These are phyloP conservation scores for Notospermus geniculatus DNA, from an alignment of 1,140 invertebrate genomes.

Conservation along the genomic window DNA sequence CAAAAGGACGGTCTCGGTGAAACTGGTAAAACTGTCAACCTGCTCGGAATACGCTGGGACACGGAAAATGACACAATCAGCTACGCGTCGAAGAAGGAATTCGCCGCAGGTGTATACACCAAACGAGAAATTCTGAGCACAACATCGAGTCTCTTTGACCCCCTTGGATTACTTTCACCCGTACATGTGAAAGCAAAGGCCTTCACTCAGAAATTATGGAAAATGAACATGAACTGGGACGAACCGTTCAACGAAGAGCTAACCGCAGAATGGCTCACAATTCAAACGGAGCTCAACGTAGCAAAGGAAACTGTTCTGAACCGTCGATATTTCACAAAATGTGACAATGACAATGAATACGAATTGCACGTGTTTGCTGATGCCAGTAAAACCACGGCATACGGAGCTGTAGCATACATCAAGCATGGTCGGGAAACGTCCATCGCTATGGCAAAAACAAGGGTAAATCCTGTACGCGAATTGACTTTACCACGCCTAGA, in stretches of 20 bases:
- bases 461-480: too few species aligned
- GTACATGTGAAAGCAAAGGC: constrained; percentile 50
- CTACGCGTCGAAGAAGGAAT: background rate
- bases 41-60: constrained; percentile 9
- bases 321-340: too few species aligned
- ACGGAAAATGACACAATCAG: background rate
- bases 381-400: background rate
- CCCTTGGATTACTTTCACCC: constrained; percentile 53
- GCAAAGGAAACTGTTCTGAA: background rate
- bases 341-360: too few species aligned
- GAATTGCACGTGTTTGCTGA: too few species aligned
- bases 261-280: constrained; percentile 22
- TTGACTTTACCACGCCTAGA: too few species aligned
- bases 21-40: background rate
- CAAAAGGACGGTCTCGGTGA: background rate
- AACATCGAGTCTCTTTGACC: constrained; percentile 50
- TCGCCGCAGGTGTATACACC: background rate
- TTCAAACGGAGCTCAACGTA: background rate
- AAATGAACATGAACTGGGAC: constrained; percentile 51
- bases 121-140: constrained; percentile 13
- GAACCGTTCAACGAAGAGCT: constrained; percentile 27
- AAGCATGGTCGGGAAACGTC: too few species aligned
- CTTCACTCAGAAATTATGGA: constrained; percentile 55
- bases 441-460: too few species aligned
- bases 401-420: too few species aligned